Base-by-base conservation (phyloP, 2,113 vertebrate species). In the Cisticola juncidis region DNA sequence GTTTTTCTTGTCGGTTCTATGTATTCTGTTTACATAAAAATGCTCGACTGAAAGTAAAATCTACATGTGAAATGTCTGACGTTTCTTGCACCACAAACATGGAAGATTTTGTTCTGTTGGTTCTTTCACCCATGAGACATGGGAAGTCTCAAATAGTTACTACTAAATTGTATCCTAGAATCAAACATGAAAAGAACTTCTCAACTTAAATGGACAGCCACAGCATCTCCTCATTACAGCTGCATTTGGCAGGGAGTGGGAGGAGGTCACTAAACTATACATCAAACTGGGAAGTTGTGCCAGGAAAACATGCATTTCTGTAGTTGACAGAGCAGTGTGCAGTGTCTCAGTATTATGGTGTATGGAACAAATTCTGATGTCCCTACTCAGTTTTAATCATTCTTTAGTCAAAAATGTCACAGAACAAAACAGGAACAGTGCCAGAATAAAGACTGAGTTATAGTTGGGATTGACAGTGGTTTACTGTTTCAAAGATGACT, bases 161-260 rank as follows among this genome's bases (percentile, higher is more conserved):
- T 86, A 60, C n/a, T 93, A 92, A 88, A 56, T 25, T 84, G 33
- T 78, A 25, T 84, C 38, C 21, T n/a, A 48, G 35, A 86, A 23
- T 83, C 65, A 6, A 4, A 19, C 33, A 25, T 78, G 80, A 95
- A 93, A 82, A 68, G 40, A 92, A 21, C n/a, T 69, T 22, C 60
- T 79, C 33, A 74, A 9, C 14, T 77, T 62, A 90, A 88, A 92
- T 0, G 21, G 23, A 71, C 12, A 29, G 29, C 40, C 73, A 28
- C 89, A 94, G 77, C 87, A 87, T 89, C 57, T 94, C 60, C 73
- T 79, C 88, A 74, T 84, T 95, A 76, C 62, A 92, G 65, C 61
- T 91, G 48, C 8, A 0, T 89, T 94, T 94, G 70, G 86, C 91
- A 86, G 28, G 48, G 61, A 84, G 22, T 76, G 65, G 53, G 86